phyloP scores from a whole-genome alignment of 2,888 invertebrate species.

The Apantesis nais region DNA sequence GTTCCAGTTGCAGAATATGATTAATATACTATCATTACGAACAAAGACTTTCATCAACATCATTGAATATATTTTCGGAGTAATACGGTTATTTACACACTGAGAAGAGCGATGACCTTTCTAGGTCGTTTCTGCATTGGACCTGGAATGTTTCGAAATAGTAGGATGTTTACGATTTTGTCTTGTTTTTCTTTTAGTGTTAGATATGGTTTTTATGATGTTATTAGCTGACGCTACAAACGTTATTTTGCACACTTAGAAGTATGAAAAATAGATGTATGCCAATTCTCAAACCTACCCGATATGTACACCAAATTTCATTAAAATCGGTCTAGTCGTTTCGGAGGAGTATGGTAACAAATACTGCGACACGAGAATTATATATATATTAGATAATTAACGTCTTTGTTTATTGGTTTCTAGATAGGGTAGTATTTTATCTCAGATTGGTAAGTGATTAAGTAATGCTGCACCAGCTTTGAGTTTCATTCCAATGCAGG shows the following conservation, averaged over 20 bases:
- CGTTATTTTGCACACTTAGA: too few relatives aligned
- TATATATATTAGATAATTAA: neutral
- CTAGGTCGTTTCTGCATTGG: slow-evolving; percentile 53
- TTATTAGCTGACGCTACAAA: too few relatives aligned
- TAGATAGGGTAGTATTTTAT: neutral
- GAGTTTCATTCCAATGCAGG: too few relatives aligned
- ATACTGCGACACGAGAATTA: too few relatives aligned
- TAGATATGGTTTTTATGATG: neutral
- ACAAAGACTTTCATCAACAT: neutral
- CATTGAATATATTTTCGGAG: slow-evolving; percentile 45
- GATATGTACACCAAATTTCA: too few relatives aligned
- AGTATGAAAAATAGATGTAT: too few relatives aligned
- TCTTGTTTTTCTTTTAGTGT: slow-evolving; percentile 3
- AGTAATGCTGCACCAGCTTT: too few relatives aligned
- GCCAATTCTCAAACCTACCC: too few relatives aligned
- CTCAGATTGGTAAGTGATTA: neutral
- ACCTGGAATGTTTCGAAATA: slow-evolving; percentile 27
- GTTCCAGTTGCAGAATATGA: slow-evolving; percentile 21
- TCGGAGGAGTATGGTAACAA: too few relatives aligned
- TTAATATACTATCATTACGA: slow-evolving; percentile 17
- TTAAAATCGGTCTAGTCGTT: neutral
- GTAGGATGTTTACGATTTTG: slow-evolving; percentile 29
- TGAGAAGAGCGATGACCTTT: slow-evolving; percentile 52
- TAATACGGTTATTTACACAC: slow-evolving; percentile 44
- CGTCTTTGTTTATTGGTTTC: neutral